Base-by-base conservation (phyloP, 1,140 invertebrate species). In the Pinna nobilis region DNA sequence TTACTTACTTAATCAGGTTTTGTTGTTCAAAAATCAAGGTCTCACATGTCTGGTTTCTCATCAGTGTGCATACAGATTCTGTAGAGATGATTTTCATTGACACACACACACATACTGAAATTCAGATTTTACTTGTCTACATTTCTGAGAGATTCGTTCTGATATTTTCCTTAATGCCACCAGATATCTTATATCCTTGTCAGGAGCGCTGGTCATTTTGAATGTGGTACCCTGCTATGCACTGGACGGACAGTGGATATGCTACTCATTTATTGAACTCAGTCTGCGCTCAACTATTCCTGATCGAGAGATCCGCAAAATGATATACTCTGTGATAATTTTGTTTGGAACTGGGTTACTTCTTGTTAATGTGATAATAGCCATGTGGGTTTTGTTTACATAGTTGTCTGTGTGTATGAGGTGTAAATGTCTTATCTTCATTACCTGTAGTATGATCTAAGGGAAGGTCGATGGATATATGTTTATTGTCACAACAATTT, bases 141-240 rank as follows among this genome's bases (percentile, higher is more conserved):
- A n/a, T n/a, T n/a, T n/a, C n/a, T n/a, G n/a, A n/a, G n/a, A n/a
- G n/a, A n/a, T n/a, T n/a, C n/a, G n/a, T n/a, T n/a, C n/a, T n/a
- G n/a, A n/a, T 59, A 35, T 18, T 32, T 32, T 82, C 82, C 83
- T 83, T 78, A 82, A 78, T 37, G 18, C 7, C 13, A 67, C 39
- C 65, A 90, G 90, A 82, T 93, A 93, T 82, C 90, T 98, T 53
- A 93, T 95, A 47, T 94, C 97, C 66, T 94, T 99, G 84, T 98
- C 97, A 33, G 92, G 94, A 79, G 97, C 96, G 5, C 90, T 98
- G 78, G 96, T 94, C 18, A 90, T 98, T 73, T 89, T 98, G 25
- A 99, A 99, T 91, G 92, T 97, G 6, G 92, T 99, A 33, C 97
- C 97, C 3, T 97, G 96, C 88, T 95, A 96, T 86, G 94, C 93